These are phyloP conservation scores for Sebastes miniatus DNA, from an alignment of 2,797 vertebrate species.

Conservation along the genomic window DNA sequence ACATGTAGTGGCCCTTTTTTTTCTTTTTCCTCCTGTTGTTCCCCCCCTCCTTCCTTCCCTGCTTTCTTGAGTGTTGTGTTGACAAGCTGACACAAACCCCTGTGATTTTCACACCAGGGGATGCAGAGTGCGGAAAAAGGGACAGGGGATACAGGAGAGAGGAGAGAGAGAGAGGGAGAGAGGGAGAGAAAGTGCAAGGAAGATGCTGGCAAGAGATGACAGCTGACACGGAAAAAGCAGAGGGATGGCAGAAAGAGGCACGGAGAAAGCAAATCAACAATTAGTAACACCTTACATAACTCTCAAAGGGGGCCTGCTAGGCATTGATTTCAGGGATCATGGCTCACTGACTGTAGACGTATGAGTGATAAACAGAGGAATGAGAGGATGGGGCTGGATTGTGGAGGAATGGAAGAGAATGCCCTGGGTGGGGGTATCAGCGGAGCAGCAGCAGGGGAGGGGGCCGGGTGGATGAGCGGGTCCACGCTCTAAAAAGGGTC, in stretches of 20 bases:
- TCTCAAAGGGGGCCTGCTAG: constrained; percentile 60
- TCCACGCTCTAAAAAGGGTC: constrained; percentile 73
- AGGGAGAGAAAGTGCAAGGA: constrained; percentile 56
- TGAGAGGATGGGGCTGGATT: constrained; percentile 56
- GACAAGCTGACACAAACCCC: constrained; percentile 80
- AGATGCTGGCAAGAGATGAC: constrained; percentile 63
- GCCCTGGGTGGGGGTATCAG: constrained; percentile 55
- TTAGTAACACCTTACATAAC: constrained; percentile 80
- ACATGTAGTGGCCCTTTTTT: constrained; percentile 54
- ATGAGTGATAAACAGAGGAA: constrained; percentile 57
- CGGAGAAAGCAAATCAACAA: constrained; percentile 79
- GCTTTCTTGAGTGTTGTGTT: constrained; percentile 71
- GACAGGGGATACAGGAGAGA: constrained; percentile 46
- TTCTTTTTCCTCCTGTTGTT: constrained; percentile 2
- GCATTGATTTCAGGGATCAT: constrained; percentile 74
- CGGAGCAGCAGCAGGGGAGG: constrained; percentile 2
- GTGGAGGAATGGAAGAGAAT: constrained; percentile 48
- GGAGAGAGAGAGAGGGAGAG: constrained; percentile 36
- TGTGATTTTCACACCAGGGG: constrained; percentile 78
- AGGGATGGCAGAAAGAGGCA: constrained; percentile 62
- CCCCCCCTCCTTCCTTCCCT: constrained; percentile 37
- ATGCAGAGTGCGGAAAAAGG: constrained; percentile 55
- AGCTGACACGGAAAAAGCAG: constrained; percentile 57
- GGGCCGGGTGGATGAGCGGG: constrained; percentile 51
- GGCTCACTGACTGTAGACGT: constrained; percentile 62